These are phyloP conservation scores for Nannoperca australis DNA, from an alignment of 2,797 vertebrate genomes.

Conservation along the genomic window DNA sequence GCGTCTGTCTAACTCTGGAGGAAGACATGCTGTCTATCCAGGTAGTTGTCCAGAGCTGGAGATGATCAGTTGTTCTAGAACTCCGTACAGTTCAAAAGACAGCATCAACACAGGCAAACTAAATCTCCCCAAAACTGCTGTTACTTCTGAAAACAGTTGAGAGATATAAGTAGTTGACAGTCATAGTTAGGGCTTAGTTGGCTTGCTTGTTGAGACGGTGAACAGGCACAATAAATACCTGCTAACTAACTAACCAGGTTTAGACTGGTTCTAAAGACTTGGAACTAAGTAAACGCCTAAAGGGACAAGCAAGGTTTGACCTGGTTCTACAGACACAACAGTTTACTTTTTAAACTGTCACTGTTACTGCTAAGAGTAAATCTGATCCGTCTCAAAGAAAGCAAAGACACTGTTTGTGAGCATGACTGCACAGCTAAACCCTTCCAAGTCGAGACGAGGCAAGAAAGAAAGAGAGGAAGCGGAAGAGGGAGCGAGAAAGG, in stretches of 20 bases:
- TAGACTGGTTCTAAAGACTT: neutral
- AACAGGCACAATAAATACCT: neutral
- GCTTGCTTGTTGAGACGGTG: neutral
- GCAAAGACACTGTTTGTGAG: neutral
- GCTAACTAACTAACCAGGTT: neutral
- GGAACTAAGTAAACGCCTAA: neutral
- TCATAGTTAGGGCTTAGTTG: neutral
- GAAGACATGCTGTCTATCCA: neutral
- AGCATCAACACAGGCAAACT: neutral
- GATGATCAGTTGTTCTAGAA: neutral
- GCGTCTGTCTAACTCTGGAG: neutral
- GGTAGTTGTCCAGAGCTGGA: neutral
- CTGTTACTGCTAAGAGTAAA: neutral
- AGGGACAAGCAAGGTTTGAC: neutral
- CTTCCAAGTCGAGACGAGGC: slow-evolving; percentile 39
- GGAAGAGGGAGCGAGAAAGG: slow-evolving; percentile 40
- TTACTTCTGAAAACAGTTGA: neutral
- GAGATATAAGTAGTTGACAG: neutral
- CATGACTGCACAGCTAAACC: slow-evolving; percentile 24
- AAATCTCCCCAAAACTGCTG: neutral
- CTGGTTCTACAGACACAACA: neutral
- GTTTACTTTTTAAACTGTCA: neutral
- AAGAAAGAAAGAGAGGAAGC: slow-evolving; percentile 19
- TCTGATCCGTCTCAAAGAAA: neutral
- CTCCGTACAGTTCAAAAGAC: neutral